phyloP scores from a whole-genome alignment of 1,140 invertebrate genomes.

The Heliconius himera region DNA sequence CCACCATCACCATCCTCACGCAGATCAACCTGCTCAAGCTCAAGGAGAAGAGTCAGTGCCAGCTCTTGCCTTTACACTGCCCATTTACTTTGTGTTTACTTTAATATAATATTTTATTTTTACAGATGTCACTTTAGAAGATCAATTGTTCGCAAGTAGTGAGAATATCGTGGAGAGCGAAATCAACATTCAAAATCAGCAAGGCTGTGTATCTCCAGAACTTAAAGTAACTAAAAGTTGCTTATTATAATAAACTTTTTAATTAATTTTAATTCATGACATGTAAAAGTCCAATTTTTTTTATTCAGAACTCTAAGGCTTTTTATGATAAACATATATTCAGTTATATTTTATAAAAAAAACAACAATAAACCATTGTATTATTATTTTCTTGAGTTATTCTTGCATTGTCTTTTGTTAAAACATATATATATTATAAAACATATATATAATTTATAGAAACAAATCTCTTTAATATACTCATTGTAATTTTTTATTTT shows the following conservation, averaged over 20 bases:
- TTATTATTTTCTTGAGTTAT: too few species aligned
- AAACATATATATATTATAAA: too few species aligned
- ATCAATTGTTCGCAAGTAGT: conserved; percentile 48
- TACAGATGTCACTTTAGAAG: conserved; percentile 65
- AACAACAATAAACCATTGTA: too few species aligned
- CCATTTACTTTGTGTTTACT: too few species aligned
- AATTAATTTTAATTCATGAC: background rate
- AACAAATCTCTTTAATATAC: background rate
- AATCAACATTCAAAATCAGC: conserved; percentile 10
- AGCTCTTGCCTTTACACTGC: too few species aligned
- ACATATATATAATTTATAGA: too few species aligned
- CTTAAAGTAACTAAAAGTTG: conserved; percentile 44
- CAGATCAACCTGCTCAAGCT: conserved; percentile 97
- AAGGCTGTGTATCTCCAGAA: conserved; percentile 41
- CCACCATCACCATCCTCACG: conserved; percentile 96
- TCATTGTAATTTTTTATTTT: background rate
- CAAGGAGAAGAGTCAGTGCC: conserved; percentile 77
- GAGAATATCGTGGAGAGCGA: conserved; percentile 52
- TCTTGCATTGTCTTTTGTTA: too few species aligned
- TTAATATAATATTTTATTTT: conserved; percentile 10
- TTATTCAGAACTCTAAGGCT: too few species aligned
- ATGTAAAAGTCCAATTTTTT: too few species aligned
- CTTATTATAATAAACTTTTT: background rate
- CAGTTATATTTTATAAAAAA: too few species aligned
- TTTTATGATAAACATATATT: too few species aligned